Conservation (phyloP, 2,888 invertebrate species). For the Neoaliturus tenellus region DNA sequence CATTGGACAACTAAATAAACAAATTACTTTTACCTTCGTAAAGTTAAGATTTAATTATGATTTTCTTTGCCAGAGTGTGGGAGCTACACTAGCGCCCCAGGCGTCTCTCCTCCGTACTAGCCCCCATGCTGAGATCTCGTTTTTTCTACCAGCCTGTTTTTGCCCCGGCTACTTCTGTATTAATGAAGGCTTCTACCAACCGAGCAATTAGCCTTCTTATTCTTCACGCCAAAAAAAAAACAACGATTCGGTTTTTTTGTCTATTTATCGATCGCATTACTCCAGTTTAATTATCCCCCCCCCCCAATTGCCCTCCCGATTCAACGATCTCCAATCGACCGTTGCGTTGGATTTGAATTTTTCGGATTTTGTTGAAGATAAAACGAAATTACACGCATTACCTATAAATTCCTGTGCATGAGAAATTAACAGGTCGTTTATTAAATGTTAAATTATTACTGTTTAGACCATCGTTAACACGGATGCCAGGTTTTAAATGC, state of each 20-base stretch:
- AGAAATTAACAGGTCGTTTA: too few relatives aligned
- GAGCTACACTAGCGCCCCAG: background rate
- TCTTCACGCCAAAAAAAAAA: background rate
- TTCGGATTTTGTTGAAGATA: background rate
- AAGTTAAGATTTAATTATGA: too few relatives aligned
- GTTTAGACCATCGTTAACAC: too few relatives aligned
- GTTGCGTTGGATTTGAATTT: background rate
- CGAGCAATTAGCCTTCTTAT: conserved; percentile 28
- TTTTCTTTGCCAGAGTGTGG: background rate
- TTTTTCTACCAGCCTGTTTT: background rate
- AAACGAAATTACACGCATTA: too few relatives aligned
- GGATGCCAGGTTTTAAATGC: too few relatives aligned
- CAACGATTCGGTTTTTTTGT: background rate
- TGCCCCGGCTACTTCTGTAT: conserved; percentile 12
- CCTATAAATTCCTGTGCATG: too few relatives aligned
- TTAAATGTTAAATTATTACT: too few relatives aligned
- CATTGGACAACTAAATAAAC: too few relatives aligned
- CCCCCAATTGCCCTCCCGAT: background rate
- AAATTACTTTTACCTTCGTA: too few relatives aligned
- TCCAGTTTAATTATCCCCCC: background rate
- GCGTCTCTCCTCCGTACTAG: background rate
- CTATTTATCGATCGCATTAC: conserved; percentile 1
- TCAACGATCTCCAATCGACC: background rate
- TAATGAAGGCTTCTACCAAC: conserved; percentile 32
- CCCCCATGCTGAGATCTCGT: conserved; percentile 13